Conservation (phyloP, 35 echinoderm and acorn worm genomes). For the Anneissia japonica region DNA sequence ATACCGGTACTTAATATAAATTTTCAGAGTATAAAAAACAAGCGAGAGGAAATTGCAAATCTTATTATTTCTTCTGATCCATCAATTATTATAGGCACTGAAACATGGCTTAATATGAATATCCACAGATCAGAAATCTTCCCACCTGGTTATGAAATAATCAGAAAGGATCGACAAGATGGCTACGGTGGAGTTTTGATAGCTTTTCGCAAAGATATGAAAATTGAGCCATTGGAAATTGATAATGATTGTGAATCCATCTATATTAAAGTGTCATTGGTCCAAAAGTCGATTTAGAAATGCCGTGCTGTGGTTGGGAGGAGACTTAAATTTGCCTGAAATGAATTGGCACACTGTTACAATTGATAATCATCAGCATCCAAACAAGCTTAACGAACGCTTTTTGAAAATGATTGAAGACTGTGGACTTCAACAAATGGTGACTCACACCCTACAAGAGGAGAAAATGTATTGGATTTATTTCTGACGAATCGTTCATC, state of each 20-base stretch:
- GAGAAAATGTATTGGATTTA: slow-evolving; percentile 3
- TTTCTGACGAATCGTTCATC: slow-evolving; percentile 26
- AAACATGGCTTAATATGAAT: slow-evolving; percentile 30
- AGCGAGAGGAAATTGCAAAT: slow-evolving; percentile 32
- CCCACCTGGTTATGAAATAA: neutral
- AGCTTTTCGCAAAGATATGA: too few species aligned
- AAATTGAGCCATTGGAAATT: too few species aligned
- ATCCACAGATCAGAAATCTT: slow-evolving; percentile 13
- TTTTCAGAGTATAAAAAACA: slow-evolving; percentile 23
- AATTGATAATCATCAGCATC: neutral
- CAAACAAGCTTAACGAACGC: neutral
- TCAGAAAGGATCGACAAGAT: slow-evolving; percentile 28
- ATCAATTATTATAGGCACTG: slow-evolving; percentile 26
- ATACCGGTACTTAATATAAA: too few species aligned
- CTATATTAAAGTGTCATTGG: too few species aligned
- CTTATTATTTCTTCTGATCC: slow-evolving; percentile 12
- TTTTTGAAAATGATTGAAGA: slow-evolving; percentile 10
- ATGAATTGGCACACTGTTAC: slow-evolving; percentile 1
- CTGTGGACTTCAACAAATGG: slow-evolving; percentile 16
- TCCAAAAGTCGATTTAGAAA: too few species aligned
- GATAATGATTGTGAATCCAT: too few species aligned
- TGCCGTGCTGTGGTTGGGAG: slow-evolving; percentile 32
- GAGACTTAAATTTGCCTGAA: slow-evolving; percentile 26
- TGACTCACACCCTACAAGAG: slow-evolving; percentile 23
- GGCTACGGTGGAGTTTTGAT: slow-evolving; percentile 22